These are phyloP conservation scores for Lamprologus sp. DNA, from an alignment of 2,113 vertebrate genomes.

Conservation along the genomic window DNA sequence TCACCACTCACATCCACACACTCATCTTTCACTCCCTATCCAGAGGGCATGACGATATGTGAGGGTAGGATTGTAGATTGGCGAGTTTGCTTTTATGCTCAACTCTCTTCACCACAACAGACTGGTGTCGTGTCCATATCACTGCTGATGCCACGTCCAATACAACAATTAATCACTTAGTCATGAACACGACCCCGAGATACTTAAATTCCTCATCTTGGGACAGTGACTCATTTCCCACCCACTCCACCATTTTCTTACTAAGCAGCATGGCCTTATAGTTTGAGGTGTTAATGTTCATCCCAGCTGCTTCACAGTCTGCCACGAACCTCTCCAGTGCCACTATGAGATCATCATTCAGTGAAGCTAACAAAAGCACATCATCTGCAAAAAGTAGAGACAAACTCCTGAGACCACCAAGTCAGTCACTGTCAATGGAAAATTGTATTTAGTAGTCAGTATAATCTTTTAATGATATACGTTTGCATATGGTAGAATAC, in stretches of 20 bases:
- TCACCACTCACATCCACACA: neutral
- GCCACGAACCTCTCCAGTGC: neutral
- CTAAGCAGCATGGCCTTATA: neutral
- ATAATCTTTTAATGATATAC: too few species aligned
- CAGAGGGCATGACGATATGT: neutral
- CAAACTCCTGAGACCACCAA: neutral
- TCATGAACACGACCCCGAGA: neutral
- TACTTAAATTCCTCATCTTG: neutral
- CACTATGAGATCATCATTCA: neutral
- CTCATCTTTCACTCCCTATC: neutral
- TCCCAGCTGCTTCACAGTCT: neutral
- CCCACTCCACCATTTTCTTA: neutral
- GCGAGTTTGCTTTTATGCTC: neutral
- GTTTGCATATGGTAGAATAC: too few species aligned
- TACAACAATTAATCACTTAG: neutral
- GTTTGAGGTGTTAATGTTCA: neutral
- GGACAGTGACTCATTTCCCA: neutral
- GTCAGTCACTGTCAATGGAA: neutral
- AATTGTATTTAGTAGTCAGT: too few species aligned
- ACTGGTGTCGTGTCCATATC: neutral
- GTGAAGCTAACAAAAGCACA: neutral
- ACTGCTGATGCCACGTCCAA: neutral
- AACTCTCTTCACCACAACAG: neutral
- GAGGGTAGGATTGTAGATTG: neutral
- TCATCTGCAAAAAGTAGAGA: neutral